Evolutionary conservation across 2,113 vertebrate genomes (phyloP).

Genomic region (Emydura subglobosa): DNA sequence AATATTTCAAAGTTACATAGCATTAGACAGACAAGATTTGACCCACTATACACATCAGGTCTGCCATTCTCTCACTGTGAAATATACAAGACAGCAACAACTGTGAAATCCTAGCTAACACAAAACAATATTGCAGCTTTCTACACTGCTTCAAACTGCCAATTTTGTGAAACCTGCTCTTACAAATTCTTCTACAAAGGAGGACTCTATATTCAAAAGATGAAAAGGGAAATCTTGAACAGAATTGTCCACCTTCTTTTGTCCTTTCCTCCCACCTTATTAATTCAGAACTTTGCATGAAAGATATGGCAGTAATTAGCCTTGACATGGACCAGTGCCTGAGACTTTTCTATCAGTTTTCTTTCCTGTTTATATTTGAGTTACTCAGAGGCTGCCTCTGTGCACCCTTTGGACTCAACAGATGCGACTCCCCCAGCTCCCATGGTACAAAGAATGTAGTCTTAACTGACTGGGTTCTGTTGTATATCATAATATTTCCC

Average conservation of each 20-base stretch:
- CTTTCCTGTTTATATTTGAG: slow-evolving; percentile 83
- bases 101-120: not conserved
- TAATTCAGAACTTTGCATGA: slow-evolving; percentile 73
- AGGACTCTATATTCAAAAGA: slow-evolving; percentile 8
- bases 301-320: slow-evolving; percentile 77
- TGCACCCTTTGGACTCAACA: slow-evolving; percentile 67
- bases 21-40: not conserved
- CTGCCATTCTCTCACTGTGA: not conserved
- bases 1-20: not conserved
- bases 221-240: slow-evolving; percentile 39
- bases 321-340: slow-evolving; percentile 70
- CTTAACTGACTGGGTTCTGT: slow-evolving; percentile 75
- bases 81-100: not conserved
- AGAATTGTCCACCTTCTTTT: slow-evolving; percentile 7
- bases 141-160: not conserved
- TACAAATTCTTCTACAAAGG: not conserved
- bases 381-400: slow-evolving; percentile 75
- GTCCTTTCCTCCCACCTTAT: slow-evolving; percentile 62
- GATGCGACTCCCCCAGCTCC: slow-evolving; percentile 42
- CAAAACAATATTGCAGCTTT: not conserved
- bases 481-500: slow-evolving; percentile 75
- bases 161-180: not conserved
- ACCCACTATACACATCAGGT: slow-evolving; percentile 18
- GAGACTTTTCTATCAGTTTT: slow-evolving; percentile 80
- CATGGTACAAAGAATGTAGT: slow-evolving; percentile 79